These are phyloP conservation scores for Pilophorus perplexus DNA, from an alignment of 2,888 invertebrate genomes.

Conservation along the genomic window DNA sequence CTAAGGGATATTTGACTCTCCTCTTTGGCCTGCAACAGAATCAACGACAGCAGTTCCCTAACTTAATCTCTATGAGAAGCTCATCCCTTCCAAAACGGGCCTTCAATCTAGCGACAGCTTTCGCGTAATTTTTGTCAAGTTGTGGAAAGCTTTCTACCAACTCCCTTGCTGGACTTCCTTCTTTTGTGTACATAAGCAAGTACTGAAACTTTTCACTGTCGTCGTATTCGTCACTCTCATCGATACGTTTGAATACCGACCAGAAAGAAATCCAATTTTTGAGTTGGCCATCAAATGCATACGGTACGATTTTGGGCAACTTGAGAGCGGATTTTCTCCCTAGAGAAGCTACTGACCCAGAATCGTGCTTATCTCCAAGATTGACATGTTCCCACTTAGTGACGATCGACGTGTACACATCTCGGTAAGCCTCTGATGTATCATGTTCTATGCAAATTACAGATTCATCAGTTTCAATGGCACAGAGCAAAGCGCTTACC, in stretches of 20 bases:
- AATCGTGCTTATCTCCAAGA: not conserved
- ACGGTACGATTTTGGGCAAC: constrained; percentile 41
- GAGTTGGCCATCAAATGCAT: constrained; percentile 47
- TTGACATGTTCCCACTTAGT: not conserved
- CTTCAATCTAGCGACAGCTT: constrained; percentile 46
- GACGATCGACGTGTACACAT: not conserved
- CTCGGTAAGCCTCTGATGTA: not conserved
- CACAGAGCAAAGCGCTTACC: not conserved
- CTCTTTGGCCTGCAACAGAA: constrained; percentile 48
- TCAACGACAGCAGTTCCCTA: constrained; percentile 48
- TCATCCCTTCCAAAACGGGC: constrained; percentile 47
- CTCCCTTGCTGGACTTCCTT: constrained; percentile 43
- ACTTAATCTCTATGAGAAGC: constrained; percentile 48
- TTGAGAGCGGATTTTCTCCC: constrained; percentile 5
- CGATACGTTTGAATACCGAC: constrained; percentile 32
- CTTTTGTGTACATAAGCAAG: constrained; percentile 37
- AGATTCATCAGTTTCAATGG: not conserved
- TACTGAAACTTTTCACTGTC: constrained; percentile 45
- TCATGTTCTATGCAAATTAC: constrained; percentile 11
- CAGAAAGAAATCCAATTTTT: constrained; percentile 49
- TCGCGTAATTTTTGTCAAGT: constrained; percentile 47
- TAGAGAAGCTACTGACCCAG: not conserved
- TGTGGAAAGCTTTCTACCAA: constrained; percentile 44
- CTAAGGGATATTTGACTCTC: not conserved
- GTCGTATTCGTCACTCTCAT: constrained; percentile 20